Evolutionary conservation across 2,888 invertebrate genomes (phyloP).

Genomic region (Dolomedes plantarius): DNA sequence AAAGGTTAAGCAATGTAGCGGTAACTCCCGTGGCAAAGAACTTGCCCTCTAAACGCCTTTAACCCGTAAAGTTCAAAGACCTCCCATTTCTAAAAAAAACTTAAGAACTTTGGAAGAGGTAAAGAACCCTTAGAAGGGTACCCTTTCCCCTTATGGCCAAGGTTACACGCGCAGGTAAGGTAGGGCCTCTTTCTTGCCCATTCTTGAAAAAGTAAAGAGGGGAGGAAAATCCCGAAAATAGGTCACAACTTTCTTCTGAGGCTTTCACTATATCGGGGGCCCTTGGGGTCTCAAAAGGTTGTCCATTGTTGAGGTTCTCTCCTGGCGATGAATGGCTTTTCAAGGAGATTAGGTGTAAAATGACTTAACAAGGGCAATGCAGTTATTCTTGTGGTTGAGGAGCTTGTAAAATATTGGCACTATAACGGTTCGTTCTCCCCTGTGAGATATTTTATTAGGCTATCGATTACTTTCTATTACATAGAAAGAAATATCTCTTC

Average conservation of each 20-base stretch:
- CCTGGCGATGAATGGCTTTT: background rate
- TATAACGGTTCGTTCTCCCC: no score
- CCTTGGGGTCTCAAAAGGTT: background rate
- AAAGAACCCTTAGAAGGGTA: conserved; percentile 45
- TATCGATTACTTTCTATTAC: no score
- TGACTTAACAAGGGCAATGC: background rate
- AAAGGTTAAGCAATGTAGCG: background rate
- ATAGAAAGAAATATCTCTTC: no score
- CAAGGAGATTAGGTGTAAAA: background rate
- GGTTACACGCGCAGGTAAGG: conserved; percentile 51
- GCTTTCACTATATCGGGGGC: conserved; percentile 1
- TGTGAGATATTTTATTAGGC: no score
- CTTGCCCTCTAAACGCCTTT: conserved; percentile 47
- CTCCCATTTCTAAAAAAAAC: conserved; percentile 42
- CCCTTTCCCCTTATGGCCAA: conserved; percentile 44
- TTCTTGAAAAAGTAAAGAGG: background rate
- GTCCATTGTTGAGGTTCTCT: background rate
- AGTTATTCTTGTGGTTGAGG: background rate
- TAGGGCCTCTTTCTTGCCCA: background rate
- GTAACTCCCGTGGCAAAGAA: background rate
- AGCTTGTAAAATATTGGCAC: background rate
- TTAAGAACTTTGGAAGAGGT: conserved; percentile 25
- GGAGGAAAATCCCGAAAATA: conserved; percentile 34
- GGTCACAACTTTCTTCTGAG: conserved; percentile 51
- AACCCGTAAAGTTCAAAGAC: conserved; percentile 56